Percentiles rank a stretch among this genome's conserved stretches.
These are phyloP conservation scores for Chloroclystis v-ata DNA, from an alignment of 2,888 invertebrate genomes.

Conservation along the genomic window DNA sequence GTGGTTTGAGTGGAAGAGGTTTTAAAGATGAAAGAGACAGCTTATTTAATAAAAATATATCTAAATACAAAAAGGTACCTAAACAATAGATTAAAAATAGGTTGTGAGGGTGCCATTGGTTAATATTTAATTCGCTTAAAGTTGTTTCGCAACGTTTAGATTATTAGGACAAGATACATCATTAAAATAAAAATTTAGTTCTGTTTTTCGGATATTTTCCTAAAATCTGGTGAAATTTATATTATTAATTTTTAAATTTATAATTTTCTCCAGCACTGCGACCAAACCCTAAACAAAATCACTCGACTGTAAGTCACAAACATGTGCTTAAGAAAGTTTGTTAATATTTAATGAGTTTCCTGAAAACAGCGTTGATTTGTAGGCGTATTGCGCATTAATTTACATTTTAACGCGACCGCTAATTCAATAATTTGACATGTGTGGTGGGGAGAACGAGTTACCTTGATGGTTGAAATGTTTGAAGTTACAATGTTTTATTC, in stretches of 20 bases:
- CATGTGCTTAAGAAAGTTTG: conserved; percentile 73
- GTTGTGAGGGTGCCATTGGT: too few relatives aligned
- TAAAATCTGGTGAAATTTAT: too few relatives aligned
- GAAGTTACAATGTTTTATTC: conserved; percentile 4
- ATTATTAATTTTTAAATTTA: too few relatives aligned
- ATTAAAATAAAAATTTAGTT: too few relatives aligned
- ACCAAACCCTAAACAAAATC: conserved; percentile 31
- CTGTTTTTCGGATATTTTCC: too few relatives aligned
- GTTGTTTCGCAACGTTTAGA: too few relatives aligned
- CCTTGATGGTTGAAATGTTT: conserved; percentile 15
- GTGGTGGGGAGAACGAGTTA: conserved; percentile 29
- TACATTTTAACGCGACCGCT: conserved; percentile 54
- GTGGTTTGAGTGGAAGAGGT: conserved; percentile 8
- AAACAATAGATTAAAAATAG: too few relatives aligned
- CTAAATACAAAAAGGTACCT: too few relatives aligned
- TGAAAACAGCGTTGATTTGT: conserved; percentile 65
- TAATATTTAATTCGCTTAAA: too few relatives aligned
- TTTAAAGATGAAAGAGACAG: too few relatives aligned
- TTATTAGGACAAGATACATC: too few relatives aligned
- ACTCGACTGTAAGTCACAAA: conserved; percentile 56
- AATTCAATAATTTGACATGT: conserved; percentile 62
- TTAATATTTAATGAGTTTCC: conserved; percentile 71
- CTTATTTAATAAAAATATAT: too few relatives aligned
- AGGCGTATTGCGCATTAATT: conserved; percentile 57
- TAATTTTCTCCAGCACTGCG: conserved; percentile 31